Percentiles rank a stretch among this genome's conserved stretches.
These are phyloP conservation scores for Drosophila falleni DNA, from an alignment of 2,888 invertebrate species.

Conservation along the genomic window DNA sequence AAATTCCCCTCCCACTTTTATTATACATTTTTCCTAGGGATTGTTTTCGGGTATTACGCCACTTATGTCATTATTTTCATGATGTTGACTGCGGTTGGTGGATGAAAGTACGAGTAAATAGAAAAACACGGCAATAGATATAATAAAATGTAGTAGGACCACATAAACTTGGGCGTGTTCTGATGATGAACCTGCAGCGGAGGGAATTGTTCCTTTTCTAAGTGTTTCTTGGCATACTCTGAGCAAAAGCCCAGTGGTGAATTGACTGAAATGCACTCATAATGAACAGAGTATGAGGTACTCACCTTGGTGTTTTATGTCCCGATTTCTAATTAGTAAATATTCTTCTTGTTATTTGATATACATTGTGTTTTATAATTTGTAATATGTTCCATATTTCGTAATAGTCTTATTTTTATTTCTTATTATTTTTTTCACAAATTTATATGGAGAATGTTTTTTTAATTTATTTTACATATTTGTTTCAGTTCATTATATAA, in stretches of 20 bases:
- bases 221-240: conserved; percentile 2
- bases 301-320: background rate
- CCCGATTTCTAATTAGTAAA: background rate
- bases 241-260: conserved; percentile 29
- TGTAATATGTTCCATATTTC: too few species aligned
- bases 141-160: conserved; percentile 39
- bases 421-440: too few species aligned
- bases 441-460: too few species aligned
- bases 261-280: conserved; percentile 1
- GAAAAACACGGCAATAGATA: conserved; percentile 55
- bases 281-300: background rate
- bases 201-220: conserved; percentile 16
- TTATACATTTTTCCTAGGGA: conserved; percentile 36
- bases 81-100: conserved; percentile 49
- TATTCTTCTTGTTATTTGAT: too few species aligned
- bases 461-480: too few species aligned
- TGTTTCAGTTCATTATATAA: too few species aligned
- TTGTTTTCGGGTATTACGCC: conserved; percentile 60
- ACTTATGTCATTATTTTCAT: conserved; percentile 71
- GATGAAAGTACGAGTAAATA: conserved; percentile 55
- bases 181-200: conserved; percentile 20
- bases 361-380: too few species aligned
- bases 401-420: too few species aligned
- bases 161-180: conserved; percentile 53
- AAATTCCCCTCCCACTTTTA: conserved; percentile 15